Conservation (phyloP, 1,140 invertebrate genomes). For the Drosophila pseudoobscura region DNA sequence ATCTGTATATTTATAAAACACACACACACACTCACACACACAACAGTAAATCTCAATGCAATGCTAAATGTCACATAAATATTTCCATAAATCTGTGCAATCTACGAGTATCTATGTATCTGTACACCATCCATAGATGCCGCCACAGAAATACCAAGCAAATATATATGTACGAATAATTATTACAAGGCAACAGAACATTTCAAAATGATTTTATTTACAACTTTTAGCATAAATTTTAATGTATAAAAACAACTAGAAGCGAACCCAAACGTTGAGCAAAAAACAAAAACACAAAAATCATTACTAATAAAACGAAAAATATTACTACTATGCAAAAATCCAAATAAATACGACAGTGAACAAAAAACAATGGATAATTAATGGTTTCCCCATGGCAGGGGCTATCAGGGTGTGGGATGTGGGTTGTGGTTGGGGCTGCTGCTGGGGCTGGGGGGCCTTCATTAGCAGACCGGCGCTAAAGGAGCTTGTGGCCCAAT, state of each 20-base stretch:
- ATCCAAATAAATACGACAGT: conserved; percentile 73
- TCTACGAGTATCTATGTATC: conserved; percentile 19
- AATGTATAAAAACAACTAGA: conserved; percentile 54
- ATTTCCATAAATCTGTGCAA: conserved; percentile 58
- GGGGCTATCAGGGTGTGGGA: neutral
- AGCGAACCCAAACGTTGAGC: conserved; percentile 43
- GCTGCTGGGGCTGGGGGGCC: neutral
- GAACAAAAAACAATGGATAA: conserved; percentile 34
- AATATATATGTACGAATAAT: conserved; percentile 29
- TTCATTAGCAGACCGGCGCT: conserved; percentile 37
- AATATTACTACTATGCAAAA: conserved; percentile 77
- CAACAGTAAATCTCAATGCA: conserved; percentile 21
- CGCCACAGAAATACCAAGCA: conserved; percentile 37
- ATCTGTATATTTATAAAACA: conserved; percentile 43
- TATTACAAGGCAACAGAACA: conserved; percentile 42
- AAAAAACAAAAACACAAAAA: conserved; percentile 32
- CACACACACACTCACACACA: conserved; percentile 1
- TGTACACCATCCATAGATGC: conserved; percentile 39
- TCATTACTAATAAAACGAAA: conserved; percentile 64
- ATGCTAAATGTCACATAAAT: conserved; percentile 46
- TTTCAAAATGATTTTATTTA: conserved; percentile 75
- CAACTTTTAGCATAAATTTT: conserved; percentile 73
- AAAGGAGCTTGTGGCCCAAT: conserved; percentile 19
- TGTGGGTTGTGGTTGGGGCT: no score
- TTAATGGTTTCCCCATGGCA: conserved; percentile 29